phyloP scores from a whole-genome alignment of 2,113 vertebrate genomes.

The Urocynchramus pylzowi region DNA sequence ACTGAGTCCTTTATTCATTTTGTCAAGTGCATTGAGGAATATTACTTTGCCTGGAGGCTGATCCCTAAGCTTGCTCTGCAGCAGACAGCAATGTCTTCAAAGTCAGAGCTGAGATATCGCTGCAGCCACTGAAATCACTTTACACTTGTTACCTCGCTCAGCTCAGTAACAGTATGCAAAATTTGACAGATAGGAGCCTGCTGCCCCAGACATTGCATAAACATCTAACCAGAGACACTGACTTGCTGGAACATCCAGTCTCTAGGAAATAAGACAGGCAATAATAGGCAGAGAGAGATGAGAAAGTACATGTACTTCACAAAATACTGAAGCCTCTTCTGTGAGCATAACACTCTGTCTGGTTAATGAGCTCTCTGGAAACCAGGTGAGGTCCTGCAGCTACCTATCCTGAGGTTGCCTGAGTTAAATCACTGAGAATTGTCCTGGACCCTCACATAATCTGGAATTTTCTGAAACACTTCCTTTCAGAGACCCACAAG shows the following conservation, averaged over 20 bases:
- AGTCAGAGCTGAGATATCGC: background rate
- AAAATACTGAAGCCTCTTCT: background rate
- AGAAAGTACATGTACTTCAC: background rate
- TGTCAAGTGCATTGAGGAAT: constrained; percentile 8
- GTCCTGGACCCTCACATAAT: background rate
- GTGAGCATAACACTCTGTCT: background rate
- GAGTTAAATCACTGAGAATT: background rate
- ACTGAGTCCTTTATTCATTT: constrained; percentile 18
- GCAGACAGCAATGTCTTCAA: background rate
- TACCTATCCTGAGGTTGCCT: background rate
- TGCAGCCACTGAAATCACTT: constrained; percentile 7
- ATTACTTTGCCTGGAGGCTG: background rate
- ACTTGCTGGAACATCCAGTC: constrained; percentile 13
- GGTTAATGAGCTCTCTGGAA: background rate
- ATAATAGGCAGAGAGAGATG: background rate
- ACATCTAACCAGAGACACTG: background rate
- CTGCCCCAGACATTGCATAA: constrained; percentile 20
- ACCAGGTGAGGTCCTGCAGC: background rate
- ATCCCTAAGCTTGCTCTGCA: background rate
- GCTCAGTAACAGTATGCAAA: background rate
- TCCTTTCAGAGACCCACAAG: background rate
- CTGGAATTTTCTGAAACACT: background rate
- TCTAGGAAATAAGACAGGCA: background rate
- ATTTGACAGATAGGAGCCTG: background rate
- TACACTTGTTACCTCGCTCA: background rate